These are phyloP conservation scores for Drosophila gaucha DNA, from an alignment of 2,888 invertebrate species.

Conservation along the genomic window DNA sequence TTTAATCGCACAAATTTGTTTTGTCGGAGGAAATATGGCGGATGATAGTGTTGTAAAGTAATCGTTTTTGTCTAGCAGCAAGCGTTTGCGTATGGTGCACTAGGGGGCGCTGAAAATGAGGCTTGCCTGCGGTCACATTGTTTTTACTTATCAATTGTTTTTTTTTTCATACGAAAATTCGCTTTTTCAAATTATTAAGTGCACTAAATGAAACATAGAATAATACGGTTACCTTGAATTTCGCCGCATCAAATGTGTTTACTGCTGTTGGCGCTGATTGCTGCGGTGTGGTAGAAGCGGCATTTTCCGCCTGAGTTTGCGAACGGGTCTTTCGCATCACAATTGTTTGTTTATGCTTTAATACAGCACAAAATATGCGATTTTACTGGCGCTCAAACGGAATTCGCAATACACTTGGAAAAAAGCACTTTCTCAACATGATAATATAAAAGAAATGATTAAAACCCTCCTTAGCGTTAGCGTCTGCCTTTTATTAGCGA, in stretches of 20 bases:
- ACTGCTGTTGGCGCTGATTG: slow-evolving; percentile 49
- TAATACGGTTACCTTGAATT: slow-evolving; percentile 56
- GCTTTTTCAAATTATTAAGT: slow-evolving; percentile 14
- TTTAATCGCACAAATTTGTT: slow-evolving; percentile 68
- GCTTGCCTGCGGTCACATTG: slow-evolving; percentile 53
- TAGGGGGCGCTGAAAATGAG: slow-evolving; percentile 41
- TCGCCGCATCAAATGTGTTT: slow-evolving; percentile 62
- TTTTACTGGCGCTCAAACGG: slow-evolving; percentile 22
- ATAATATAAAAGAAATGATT: slow-evolving; percentile 30
- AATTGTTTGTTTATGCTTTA: slow-evolving; percentile 44
- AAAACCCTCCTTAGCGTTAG: slow-evolving; percentile 62
- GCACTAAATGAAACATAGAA: slow-evolving; percentile 23
- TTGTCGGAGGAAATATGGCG: slow-evolving; percentile 76
- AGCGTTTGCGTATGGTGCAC: slow-evolving; percentile 16
- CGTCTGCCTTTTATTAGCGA: slow-evolving; percentile 45
- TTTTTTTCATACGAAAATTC: slow-evolving; percentile 32
- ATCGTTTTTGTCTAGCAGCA: slow-evolving; percentile 1
- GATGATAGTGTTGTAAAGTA: slow-evolving; percentile 64
- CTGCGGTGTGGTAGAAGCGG: slow-evolving; percentile 60
- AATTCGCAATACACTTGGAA: slow-evolving; percentile 25
- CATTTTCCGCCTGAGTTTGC: slow-evolving; percentile 84
- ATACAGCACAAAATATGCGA: slow-evolving; percentile 48
- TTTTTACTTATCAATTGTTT: slow-evolving; percentile 61
- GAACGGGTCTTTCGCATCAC: slow-evolving; percentile 84
- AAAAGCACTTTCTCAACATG: slow-evolving; percentile 35